Base-by-base conservation (phyloP, 1,140 invertebrate species). In the Atta texana region DNA sequence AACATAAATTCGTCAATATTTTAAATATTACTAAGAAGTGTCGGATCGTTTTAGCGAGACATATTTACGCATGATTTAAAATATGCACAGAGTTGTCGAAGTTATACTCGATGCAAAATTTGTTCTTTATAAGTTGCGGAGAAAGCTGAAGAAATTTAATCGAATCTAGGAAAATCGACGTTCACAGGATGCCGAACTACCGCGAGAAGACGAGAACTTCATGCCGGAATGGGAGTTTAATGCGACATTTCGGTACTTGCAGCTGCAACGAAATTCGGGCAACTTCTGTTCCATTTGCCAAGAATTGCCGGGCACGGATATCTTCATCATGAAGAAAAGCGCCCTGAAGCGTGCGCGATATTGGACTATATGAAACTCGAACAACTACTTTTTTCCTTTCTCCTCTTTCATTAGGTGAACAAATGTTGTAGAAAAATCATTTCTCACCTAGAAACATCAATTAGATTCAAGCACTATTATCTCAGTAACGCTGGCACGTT, bases 231-330 rank as follows among this genome's bases (percentile, higher is more conserved):
- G 81, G 75, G 66, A 89, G 87, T 89, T 89, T 68, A 75, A 89
- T 77, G 82, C 69, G 66, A 71, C 87, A 77, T 88, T 85, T 80
- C 74, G 81, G 34, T 68, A 75, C 87, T 77, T 59, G 68, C 69
- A 69, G 78, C 57, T 77, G 81, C 71, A 88, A 86, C 39, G 24
- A 66, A 71, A 53, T 55, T 63, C 57, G 10, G 55, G 44, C 74
- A 87, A 64, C 69, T 84, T 74, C 72, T 75, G 69, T 75, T 74
- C 69, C 55, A 81, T 81, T 81, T 57, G 78, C 77, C 51, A 74
- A 63, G 80, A 84, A 84, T 59, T 61, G 69, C 78, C 68, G 57
- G 21, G 55, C 44, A 44, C 4, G 69, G 69, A 75, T 74, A 84
- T 84, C 80, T 84, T 84, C 80, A 84, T 84, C 80, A 75, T 75